Evolutionary conservation across 92 coral and sea anemone species (phyloP).

Genomic region (Siderastrea radians): DNA sequence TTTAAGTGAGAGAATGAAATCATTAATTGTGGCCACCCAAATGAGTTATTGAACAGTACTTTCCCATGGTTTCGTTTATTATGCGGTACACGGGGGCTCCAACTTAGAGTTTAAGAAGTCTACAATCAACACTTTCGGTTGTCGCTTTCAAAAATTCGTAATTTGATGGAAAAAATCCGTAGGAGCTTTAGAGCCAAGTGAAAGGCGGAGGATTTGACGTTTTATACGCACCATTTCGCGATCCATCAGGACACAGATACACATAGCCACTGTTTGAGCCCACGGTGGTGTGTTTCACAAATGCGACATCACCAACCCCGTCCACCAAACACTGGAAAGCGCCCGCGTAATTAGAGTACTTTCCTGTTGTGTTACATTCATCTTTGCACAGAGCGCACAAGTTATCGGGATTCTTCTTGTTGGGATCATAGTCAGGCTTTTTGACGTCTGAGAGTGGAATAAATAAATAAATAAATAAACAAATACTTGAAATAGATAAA

Average conservation of each 20-base stretch:
- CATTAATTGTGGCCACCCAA: no score
- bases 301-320: slow-evolving; percentile 69
- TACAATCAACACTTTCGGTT: no score
- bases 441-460: not conserved
- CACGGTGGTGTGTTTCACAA: slow-evolving; percentile 66
- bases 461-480: not conserved
- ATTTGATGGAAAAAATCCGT: no score
- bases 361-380: not conserved
- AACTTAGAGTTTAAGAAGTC: no score
- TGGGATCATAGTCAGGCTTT: no score
- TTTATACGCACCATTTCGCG: slow-evolving; percentile 5
- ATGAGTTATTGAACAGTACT: no score
- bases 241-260: slow-evolving; percentile 51
- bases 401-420: not conserved
- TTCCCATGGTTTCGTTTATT: no score
- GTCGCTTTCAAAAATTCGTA: no score
- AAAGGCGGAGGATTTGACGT: no score
- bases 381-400: slow-evolving; percentile 60
- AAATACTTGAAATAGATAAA: not conserved
- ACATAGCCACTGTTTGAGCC: slow-evolving; percentile 11
- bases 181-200: no score
- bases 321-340: slow-evolving; percentile 75
- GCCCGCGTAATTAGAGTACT: slow-evolving; percentile 42
- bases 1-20: no score
- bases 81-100: no score